Evolutionary conservation across 2,113 vertebrate species (phyloP).

Genomic region (Campylorhamphus procurvoides): DNA sequence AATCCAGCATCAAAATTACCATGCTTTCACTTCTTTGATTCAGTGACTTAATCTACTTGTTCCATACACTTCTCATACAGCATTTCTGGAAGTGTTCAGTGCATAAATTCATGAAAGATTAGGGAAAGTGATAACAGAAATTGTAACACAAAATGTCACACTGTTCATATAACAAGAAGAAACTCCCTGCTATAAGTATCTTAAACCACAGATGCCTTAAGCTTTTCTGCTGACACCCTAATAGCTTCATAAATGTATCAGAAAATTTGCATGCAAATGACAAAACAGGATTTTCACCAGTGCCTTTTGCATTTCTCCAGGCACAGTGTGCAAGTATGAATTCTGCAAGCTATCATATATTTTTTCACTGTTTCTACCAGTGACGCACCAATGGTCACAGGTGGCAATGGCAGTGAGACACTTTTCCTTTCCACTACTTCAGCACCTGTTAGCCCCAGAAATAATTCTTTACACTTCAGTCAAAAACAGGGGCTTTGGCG

Average conservation of each 20-base stretch:
- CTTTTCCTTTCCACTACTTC: not conserved
- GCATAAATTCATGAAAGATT: not conserved
- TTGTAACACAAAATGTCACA: not conserved
- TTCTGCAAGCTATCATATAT: not conserved
- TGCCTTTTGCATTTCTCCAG: not conserved
- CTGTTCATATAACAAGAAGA: not conserved
- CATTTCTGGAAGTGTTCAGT: not conserved
- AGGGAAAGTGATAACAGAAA: not conserved
- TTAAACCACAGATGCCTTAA: not conserved
- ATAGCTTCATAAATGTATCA: not conserved
- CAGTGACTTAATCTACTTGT: not conserved
- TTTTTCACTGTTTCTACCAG: not conserved
- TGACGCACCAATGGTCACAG: not conserved
- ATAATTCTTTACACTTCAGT: not conserved
- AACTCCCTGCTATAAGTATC: not conserved
- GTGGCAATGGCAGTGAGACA: not conserved
- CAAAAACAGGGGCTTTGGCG: not conserved
- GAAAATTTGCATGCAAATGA: not conserved
- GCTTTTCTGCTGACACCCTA: not conserved
- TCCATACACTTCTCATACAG: not conserved
- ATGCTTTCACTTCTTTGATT: not conserved
- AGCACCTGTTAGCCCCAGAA: fast-evolving
- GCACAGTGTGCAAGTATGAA: not conserved
- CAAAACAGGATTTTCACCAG: not conserved
- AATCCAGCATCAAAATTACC: not conserved